These are phyloP conservation scores for Aplochiton taeniatus DNA, from an alignment of 2,797 vertebrate genomes.

Conservation along the genomic window DNA sequence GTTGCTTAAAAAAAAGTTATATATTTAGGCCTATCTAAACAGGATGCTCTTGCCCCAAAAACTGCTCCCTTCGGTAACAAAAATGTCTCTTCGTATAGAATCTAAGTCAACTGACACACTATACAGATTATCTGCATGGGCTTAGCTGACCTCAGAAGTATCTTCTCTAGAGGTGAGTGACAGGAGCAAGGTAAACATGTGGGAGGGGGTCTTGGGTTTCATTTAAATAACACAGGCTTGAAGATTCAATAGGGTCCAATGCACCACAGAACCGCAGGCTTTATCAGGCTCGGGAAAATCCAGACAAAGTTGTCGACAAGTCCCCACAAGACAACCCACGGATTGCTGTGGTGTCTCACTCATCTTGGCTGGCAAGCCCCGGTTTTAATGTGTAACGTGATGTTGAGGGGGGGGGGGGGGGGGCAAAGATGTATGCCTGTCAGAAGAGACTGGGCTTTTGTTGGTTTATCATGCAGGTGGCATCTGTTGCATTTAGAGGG, in stretches of 20 bases:
- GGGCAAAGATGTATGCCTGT: too few species aligned
- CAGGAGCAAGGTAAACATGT: background rate
- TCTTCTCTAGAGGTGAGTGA: slow-evolving; percentile 17
- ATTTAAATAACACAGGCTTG: background rate
- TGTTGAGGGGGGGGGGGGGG: background rate
- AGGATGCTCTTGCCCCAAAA: too few species aligned
- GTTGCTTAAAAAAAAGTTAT: too few species aligned
- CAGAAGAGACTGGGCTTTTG: slow-evolving; percentile 14
- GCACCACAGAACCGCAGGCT: background rate
- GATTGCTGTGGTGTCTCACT: slow-evolving; percentile 1
- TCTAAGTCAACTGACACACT: background rate
- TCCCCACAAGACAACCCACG: slow-evolving; percentile 17
- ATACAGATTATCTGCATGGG: slow-evolving; percentile 12
- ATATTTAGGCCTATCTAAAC: too few species aligned
- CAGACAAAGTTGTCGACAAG: slow-evolving; percentile 21
- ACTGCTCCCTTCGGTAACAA: too few species aligned
- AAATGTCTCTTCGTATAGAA: background rate
- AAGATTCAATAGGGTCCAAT: background rate
- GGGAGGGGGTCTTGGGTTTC: background rate
- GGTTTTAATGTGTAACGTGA: slow-evolving; percentile 4
- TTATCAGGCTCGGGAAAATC: slow-evolving; percentile 5
- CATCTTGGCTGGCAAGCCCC: background rate
- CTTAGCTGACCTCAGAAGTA: slow-evolving; percentile 18
- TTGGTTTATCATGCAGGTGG: slow-evolving; percentile 35
- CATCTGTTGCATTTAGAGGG: slow-evolving; percentile 19